Percentiles rank a stretch among this genome's conserved stretches.
These are phyloP conservation scores for Ophthalmolycus amberensis DNA, from an alignment of 2,113 vertebrate species.

Conservation along the genomic window DNA sequence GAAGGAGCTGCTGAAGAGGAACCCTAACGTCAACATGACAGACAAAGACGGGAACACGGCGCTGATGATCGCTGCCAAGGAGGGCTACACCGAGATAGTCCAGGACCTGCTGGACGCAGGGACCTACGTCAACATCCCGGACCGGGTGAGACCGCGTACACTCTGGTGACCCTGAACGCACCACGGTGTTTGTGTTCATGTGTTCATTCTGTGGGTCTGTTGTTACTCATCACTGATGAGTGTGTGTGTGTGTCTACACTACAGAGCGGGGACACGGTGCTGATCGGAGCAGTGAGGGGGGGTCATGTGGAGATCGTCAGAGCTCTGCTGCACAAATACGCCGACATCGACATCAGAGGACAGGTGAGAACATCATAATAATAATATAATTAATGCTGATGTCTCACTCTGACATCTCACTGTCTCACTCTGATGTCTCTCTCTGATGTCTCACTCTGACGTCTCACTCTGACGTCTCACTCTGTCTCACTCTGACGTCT, in stretches of 20 bases:
- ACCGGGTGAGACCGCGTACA: constrained; percentile 84
- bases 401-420: too few relatives aligned
- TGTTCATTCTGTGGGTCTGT: too few relatives aligned
- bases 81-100: constrained; percentile 88
- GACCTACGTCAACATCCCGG: constrained; percentile 97
- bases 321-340: constrained; percentile 95
- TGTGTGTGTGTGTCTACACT: constrained; percentile 26
- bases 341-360: constrained; percentile 97
- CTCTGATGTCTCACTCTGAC: neutral
- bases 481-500: neutral
- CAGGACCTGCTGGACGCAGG: constrained; percentile 97
- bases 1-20: constrained; percentile 96
- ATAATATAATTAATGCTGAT: neutral
- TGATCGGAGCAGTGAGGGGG: constrained; percentile 96
- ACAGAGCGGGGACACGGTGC: constrained; percentile 95
- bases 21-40: constrained; percentile 96
- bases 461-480: neutral
- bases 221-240: too few relatives aligned
- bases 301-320: constrained; percentile 97
- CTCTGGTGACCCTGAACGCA: too few relatives aligned
- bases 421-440: neutral
- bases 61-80: constrained; percentile 96
- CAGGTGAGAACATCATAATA: constrained; percentile 81
- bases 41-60: constrained; percentile 99
- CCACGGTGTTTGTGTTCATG: too few relatives aligned